phyloP scores from a whole-genome alignment of 2,797 vertebrate species.

The Okamejei kenojei region DNA sequence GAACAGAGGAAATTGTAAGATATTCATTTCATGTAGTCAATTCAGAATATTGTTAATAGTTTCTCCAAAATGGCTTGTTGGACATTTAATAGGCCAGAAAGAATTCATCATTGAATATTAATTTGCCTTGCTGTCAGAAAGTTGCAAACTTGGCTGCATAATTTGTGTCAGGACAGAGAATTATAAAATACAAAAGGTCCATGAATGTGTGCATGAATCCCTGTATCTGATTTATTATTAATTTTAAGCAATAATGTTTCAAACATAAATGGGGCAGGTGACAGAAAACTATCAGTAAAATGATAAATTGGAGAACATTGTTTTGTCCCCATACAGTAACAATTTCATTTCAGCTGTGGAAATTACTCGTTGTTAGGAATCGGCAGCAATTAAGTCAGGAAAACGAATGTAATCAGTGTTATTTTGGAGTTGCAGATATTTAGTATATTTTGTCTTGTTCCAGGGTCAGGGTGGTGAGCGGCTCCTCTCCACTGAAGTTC shows the following conservation, averaged over 20 bases:
- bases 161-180: background rate
- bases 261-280: background rate
- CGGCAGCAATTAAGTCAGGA: background rate
- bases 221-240: background rate
- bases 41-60: too few species aligned
- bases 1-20: too few species aligned
- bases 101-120: too few species aligned
- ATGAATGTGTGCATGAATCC: background rate
- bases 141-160: background rate
- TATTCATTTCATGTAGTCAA: too few species aligned
- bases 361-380: background rate
- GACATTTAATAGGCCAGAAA: too few species aligned
- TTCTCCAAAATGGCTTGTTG: too few species aligned
- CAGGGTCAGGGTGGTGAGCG: slow-evolving; percentile 84
- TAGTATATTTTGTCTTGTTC: slow-evolving; percentile 14
- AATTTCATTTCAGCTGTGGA: background rate
- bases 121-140: too few species aligned
- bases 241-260: background rate
- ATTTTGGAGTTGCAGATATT: background rate
- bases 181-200: background rate
- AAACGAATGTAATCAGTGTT: background rate
- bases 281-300: background rate
- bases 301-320: background rate
- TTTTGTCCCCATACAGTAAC: background rate
- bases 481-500: slow-evolving; percentile 85